Percentiles rank a stretch among this genome's conserved stretches.
Evolutionary conservation across 2,888 invertebrate genomes (phyloP).

Genomic region (Eupithecia insigniata): DNA sequence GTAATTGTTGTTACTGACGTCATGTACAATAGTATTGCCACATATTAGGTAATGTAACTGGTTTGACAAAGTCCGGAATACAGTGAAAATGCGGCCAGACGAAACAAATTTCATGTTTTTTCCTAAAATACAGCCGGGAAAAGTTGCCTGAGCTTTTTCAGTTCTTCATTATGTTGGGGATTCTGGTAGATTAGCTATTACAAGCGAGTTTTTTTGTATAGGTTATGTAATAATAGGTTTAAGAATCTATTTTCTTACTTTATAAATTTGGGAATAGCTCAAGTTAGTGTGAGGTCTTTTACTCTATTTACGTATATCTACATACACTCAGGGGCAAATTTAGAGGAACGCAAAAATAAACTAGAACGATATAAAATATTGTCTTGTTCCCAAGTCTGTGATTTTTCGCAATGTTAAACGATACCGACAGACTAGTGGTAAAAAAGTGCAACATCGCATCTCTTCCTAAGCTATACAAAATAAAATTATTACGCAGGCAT

Average conservation of each 20-base stretch:
- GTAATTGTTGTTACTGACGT: too few species aligned
- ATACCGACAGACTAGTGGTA: too few species aligned
- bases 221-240: slow-evolving; percentile 5
- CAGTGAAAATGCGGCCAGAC: slow-evolving; percentile 6
- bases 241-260: slow-evolving; percentile 16
- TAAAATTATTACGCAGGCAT: too few species aligned
- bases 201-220: slow-evolving; percentile 32
- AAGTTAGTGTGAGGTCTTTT: not conserved
- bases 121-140: slow-evolving; percentile 26
- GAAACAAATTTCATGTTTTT: slow-evolving; percentile 29
- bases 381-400: too few species aligned
- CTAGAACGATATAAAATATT: too few species aligned
- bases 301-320: not conserved
- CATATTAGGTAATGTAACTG: not conserved
- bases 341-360: too few species aligned
- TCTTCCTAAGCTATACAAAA: too few species aligned
- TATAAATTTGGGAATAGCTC: not conserved
- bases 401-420: too few species aligned
- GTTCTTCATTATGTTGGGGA: slow-evolving; percentile 34
- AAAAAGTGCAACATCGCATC: too few species aligned
- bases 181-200: slow-evolving; percentile 36
- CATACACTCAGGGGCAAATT: too few species aligned
- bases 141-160: slow-evolving; percentile 26
- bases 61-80: not conserved
- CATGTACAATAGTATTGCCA: too few species aligned